A percentile compares a stretch with the other conserved stretches of the same genome.
Conservation (phyloP, 2,113 vertebrate genomes). For the Psephotus haematonotus region DNA sequence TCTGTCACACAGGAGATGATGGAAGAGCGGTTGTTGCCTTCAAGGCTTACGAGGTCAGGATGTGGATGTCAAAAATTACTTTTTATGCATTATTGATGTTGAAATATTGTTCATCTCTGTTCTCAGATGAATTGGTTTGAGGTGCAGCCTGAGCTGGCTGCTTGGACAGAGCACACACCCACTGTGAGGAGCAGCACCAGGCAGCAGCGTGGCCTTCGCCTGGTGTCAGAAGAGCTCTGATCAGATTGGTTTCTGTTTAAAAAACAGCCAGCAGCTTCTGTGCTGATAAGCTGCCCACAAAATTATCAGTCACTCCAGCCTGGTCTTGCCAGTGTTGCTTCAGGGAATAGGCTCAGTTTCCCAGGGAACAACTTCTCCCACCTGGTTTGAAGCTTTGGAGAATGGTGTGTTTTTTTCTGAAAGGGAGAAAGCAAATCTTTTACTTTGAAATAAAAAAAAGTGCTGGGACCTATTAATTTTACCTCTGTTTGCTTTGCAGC, state of each 20-base stretch:
- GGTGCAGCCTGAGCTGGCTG: neutral
- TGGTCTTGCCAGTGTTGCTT: neutral
- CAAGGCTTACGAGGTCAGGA: neutral
- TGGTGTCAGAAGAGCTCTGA: neutral
- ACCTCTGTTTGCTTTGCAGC: neutral
- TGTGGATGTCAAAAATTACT: neutral
- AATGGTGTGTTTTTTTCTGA: neutral
- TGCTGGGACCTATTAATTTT: neutral
- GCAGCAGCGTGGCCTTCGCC: neutral
- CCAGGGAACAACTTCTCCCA: neutral
- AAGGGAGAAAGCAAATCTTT: neutral
- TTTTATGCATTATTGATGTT: neutral
- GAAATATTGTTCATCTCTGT: neutral
- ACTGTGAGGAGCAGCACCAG: neutral
- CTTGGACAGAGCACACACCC: neutral
- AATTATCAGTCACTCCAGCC: neutral
- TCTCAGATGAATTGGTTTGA: neutral
- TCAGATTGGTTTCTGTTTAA: neutral
- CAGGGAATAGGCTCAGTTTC: neutral
- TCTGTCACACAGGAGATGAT: neutral
- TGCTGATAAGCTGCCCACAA: neutral
- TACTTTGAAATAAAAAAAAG: neutral
- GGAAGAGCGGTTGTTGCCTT: rapidly evolving
- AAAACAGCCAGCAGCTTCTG: neutral
- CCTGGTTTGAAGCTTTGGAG: neutral